Evolutionary conservation across 2,797 vertebrate genomes (phyloP), one percentile per base, ranked within the genome.

Genomic region (Coreius guichenoti): DNA sequence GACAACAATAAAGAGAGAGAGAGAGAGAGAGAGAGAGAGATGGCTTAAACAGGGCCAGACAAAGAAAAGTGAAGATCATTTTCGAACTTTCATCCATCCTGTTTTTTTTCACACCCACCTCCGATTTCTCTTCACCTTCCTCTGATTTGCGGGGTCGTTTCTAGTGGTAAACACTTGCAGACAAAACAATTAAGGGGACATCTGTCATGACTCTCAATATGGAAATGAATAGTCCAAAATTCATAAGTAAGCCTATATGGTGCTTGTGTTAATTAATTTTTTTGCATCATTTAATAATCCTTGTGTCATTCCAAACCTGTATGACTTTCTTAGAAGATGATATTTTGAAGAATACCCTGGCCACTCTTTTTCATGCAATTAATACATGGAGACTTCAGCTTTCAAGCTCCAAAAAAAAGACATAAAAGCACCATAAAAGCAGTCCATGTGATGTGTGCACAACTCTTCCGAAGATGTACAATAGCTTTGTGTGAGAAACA

Each of bases 1-100:
- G 91, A 92, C 90, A 90, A 83, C 6, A 13, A 80, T 43, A 87
- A 89, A 85, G 26, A 26, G n/a, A 63, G 26, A 39, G 36, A 39
- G 36, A 39, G 36, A 39, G 36, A 49, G 47, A 49, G 16, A 51
- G 49, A 63, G 93, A 94, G 92, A 94, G 89, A 86, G 87, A 85
- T 85, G 80, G 90, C 84, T 92, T 80, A 87, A 92, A 93, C 89
- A 90, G 87, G 88, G 61, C 79, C 54, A 54, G 63, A 89, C 84
- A 88, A 88, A 88, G 68, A 91, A 87, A 82, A 83, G 78, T 1
- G 43, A 87, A 72, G 17, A 86, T 82, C 83, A 86, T 26, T 83
- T 75, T 47, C 47, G 23, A 89, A 87, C 63, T 86, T 86, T 87
- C 87, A 70, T 43, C 39, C 36, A 58, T 82, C 76, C 63, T 77